Base-by-base conservation (phyloP, 2,888 invertebrate species). In the Cheiracanthium punctorium region DNA sequence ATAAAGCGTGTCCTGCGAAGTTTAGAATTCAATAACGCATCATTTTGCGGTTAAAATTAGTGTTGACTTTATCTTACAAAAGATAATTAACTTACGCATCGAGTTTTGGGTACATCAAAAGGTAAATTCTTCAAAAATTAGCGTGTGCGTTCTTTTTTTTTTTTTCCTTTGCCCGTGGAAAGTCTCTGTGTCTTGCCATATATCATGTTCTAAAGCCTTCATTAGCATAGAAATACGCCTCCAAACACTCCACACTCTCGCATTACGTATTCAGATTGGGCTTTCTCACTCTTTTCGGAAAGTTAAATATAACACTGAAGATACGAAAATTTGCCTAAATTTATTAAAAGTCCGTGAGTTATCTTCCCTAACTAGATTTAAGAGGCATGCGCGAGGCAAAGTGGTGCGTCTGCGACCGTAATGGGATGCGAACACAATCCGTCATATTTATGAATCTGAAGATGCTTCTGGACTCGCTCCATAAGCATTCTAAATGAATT, bases 401-500 rank as follows among this genome's bases (percentile, higher is more conserved):
- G n/a, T 64, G 52, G 58, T 33, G 20, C 37, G 10, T 37, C 64
- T n/a, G n/a, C n/a, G 30, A 29, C 33, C n/a, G 17, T 67, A 67
- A 67, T 67, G 32, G 37, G 64, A 20, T 74, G 58, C 24, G 74
- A 33, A 37, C 58, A 37, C 58, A 58, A 74, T 64, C 64, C 64
- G 74, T 74, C 74, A 74, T 64, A 74, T 74, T 74, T 58, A 64
- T 37, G 74, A 37, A 33, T 74, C 28, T n/a, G 33, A 33, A 37
- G 64, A 64, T 33, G 14, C 24, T 67, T 67, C 17, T 14, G 7
- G 20, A 10, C 4, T 67, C 32, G 2, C 24, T n/a, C 28, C 37
- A 4, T 4, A 4, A n/a, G n/a, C 20, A 58, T 33, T 24, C 37
- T 64, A 74, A n/a, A 74, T 64, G 64, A 64, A 28, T 14, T 12